These are phyloP conservation scores for Pheosia tremula DNA, from an alignment of 2,888 invertebrate species.

Conservation along the genomic window DNA sequence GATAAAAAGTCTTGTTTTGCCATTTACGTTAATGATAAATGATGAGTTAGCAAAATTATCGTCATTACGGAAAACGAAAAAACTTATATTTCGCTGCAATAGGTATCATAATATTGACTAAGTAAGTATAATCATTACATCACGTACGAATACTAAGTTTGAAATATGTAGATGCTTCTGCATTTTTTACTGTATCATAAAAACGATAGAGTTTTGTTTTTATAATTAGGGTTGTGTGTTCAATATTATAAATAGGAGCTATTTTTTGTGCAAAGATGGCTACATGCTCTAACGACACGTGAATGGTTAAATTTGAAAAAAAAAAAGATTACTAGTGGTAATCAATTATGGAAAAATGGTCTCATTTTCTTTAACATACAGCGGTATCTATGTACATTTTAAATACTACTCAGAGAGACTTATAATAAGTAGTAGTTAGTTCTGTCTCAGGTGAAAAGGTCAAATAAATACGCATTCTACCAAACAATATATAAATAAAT, in stretches of 20 bases:
- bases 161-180: not conserved
- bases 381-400: too few species aligned
- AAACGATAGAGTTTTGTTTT: not conserved
- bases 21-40: constrained; percentile 27
- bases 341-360: too few species aligned
- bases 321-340: too few species aligned
- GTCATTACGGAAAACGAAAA: constrained; percentile 21
- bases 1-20: constrained; percentile 7
- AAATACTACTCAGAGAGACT: too few species aligned
- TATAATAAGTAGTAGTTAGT: not conserved
- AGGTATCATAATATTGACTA: constrained; percentile 33
- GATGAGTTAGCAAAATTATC: constrained; percentile 28
- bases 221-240: too few species aligned
- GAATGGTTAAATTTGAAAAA: too few species aligned
- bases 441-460: not conserved
- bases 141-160: not conserved
- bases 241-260: too few species aligned
- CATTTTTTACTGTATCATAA: constrained; percentile 10
- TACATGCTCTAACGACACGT: too few species aligned
- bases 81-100: constrained; percentile 9
- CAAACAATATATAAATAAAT: too few species aligned
- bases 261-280: too few species aligned
- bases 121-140: constrained; percentile 16
- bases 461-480: not conserved
- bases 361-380: too few species aligned